Evolutionary conservation across 2,113 vertebrate genomes (phyloP).

Genomic region (Saguinus midas): DNA sequence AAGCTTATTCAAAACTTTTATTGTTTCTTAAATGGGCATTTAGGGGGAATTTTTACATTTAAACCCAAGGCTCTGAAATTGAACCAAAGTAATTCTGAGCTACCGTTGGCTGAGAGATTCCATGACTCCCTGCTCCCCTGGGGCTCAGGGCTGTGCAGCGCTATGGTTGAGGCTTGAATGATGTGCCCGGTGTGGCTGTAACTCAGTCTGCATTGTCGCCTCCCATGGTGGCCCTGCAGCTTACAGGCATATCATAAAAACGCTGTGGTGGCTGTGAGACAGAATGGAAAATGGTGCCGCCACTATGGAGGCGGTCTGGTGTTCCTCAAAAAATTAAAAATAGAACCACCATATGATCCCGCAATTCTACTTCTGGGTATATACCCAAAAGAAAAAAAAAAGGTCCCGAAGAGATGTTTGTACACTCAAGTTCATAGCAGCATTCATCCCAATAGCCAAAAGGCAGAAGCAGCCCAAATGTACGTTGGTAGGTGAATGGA

Average conservation of each 20-base stretch:
- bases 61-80: slow-evolving; percentile 37
- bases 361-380: neutral
- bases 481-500: neutral
- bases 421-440: neutral
- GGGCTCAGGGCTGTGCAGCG: fast-evolving
- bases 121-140: too few species aligned
- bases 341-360: neutral
- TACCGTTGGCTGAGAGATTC: neutral
- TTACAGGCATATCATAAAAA: neutral
- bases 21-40: neutral
- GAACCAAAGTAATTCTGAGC: slow-evolving; percentile 27
- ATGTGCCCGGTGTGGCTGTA: neutral
- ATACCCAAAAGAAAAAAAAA: neutral
- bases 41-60: neutral
- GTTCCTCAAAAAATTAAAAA: neutral
- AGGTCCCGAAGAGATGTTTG: neutral
- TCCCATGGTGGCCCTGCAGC: neutral
- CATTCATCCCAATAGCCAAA: neutral
- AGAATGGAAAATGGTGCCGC: neutral
- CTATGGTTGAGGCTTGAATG: neutral
- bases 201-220: neutral
- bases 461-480: neutral
- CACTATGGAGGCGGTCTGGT: neutral
- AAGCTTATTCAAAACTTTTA: neutral
- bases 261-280: neutral